Percentiles rank a stretch among this genome's conserved stretches.
These are phyloP conservation scores for Cepphus grylle DNA, from an alignment of 2,113 vertebrate species.

Conservation along the genomic window DNA sequence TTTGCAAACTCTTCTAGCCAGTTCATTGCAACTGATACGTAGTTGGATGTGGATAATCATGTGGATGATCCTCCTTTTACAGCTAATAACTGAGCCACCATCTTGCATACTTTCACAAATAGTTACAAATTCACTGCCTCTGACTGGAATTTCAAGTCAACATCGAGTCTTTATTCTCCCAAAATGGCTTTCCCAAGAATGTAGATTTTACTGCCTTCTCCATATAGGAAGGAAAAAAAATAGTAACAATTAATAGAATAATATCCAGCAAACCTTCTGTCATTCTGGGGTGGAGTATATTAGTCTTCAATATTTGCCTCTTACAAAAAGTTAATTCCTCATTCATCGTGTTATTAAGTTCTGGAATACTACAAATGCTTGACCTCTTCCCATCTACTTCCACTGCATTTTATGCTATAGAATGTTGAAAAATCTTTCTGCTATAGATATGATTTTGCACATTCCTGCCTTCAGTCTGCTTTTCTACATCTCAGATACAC, in stretches of 20 bases:
- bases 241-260: not conserved
- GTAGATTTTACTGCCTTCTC: not conserved
- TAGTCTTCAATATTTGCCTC: not conserved
- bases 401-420: not conserved
- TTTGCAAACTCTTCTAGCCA: not conserved
- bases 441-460: not conserved
- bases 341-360: not conserved
- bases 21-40: not conserved
- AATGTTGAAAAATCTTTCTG: not conserved
- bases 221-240: too few relatives aligned
- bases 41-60: not conserved
- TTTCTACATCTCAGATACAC: not conserved
- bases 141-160: not conserved
- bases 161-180: not conserved
- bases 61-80: not conserved
- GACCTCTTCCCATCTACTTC: not conserved
- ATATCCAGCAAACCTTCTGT: not conserved
- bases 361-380: not conserved
- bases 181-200: not conserved
- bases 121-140: not conserved
- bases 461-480: not conserved
- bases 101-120: not conserved
- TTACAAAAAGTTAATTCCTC: not conserved
- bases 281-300: not conserved
- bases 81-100: not conserved